Evolutionary conservation across 2,888 invertebrate species (phyloP), one percentile per base, ranked within the genome.

Genomic region (Spilarctia lutea): DNA sequence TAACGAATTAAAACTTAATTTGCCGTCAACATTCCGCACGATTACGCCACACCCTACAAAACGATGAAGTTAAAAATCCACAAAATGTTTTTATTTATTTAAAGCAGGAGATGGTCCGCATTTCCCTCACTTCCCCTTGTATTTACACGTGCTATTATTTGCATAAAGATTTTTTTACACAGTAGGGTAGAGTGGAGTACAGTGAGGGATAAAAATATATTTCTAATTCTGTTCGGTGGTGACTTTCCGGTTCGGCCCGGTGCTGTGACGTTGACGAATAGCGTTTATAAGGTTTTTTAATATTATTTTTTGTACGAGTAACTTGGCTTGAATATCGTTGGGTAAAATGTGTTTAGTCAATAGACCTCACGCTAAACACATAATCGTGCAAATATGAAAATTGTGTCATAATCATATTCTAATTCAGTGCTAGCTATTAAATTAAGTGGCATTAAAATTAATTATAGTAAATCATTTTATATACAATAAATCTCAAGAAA

Each of bases 71-170:
- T 66, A 76, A 76, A 75, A 45, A 66, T 76, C 80, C 79, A 72
- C 78, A 67, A 81, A 83, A 83, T 83, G 72, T 85, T 85, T 82
- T 86, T 88, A 88, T 87, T 88, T 88, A 86, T 87, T 88, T 83
- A 85, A 82, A 85, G 76, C 78, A 78, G 83, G 81, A 85, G 84
- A 84, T 83, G 71, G 83, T 77, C 80, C 83, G 80, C 83, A 81
- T 86, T 91, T 89, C 88, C 87, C 87, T 79, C 72, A 89, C 88
- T 89, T 91, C 92, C 94, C 94, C 90, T 89, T 90, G 92, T 94
- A 91, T 94, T 93, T 94, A 95, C 95, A 95, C 92, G 94, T 94
- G 94, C 91, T 92, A 89, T 93, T 95, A 95, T 95, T 95, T 95
- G 96, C 95, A 95, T 95, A 94, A 94, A 93, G 91, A 87, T 91